Conservation (phyloP, 2,888 invertebrate genomes). For the Lasioglossum malachurum region DNA sequence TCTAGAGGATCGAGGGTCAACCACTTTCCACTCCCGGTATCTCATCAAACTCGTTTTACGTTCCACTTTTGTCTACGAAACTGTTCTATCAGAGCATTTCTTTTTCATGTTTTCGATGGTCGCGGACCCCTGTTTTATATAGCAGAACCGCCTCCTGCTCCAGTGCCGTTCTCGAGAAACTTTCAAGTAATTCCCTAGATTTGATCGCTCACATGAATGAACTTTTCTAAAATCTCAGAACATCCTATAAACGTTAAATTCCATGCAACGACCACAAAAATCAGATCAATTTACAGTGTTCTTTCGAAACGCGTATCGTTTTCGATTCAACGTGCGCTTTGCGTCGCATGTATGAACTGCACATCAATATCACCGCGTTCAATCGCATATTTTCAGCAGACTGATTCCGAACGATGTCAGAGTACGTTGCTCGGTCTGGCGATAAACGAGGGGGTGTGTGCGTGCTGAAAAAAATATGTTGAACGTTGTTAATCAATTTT, state of each 20-base stretch:
- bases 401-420: neutral
- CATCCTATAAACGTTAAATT: neutral
- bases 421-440: neutral
- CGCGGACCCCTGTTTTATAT: neutral
- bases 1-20: neutral
- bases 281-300: neutral
- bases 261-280: neutral
- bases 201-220: neutral
- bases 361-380: neutral
- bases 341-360: neutral
- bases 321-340: neutral
- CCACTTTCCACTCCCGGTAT: neutral
- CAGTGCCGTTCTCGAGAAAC: neutral
- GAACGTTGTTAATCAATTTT: constrained; percentile 18
- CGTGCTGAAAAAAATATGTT: neutral
- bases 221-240: neutral
- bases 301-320: neutral
- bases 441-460: neutral
- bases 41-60: neutral
- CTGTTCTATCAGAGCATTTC: neutral
- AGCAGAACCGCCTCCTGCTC: neutral
- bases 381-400: neutral
- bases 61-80: neutral
- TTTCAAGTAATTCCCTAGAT: neutral
- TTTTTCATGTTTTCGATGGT: neutral